Percentiles rank a stretch among this genome's conserved stretches.
phyloP scores from a whole-genome alignment of 2,797 vertebrate species.

The Carcharodon carcharias region DNA sequence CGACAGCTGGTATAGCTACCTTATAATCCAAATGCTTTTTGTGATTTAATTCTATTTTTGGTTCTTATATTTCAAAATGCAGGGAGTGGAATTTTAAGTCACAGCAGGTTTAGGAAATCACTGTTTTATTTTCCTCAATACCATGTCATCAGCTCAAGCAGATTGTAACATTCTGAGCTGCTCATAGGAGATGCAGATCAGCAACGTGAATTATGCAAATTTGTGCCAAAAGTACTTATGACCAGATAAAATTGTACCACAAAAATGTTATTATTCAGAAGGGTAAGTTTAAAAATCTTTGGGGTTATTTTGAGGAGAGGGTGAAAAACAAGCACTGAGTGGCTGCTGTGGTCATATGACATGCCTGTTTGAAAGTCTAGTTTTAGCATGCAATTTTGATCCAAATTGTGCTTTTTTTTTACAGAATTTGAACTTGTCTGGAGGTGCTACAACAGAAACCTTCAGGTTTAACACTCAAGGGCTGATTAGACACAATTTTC shows the following conservation, averaged over 20 bases:
- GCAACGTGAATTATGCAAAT: neutral
- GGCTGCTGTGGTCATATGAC: neutral
- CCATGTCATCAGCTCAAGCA: neutral
- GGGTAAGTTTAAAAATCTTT: neutral
- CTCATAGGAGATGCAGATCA: neutral
- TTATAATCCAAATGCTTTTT: conserved; percentile 62
- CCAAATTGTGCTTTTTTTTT: neutral
- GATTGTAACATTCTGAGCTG: neutral
- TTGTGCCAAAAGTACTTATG: neutral
- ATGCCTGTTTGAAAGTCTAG: neutral
- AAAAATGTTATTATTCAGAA: neutral
- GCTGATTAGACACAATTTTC: neutral
- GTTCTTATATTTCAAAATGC: conserved; percentile 53
- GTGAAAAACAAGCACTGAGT: neutral
- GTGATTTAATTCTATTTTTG: conserved; percentile 63
- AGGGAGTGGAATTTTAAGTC: conserved; percentile 35
- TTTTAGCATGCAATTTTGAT: neutral
- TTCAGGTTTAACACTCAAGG: neutral
- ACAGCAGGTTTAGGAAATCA: neutral
- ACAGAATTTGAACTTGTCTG: neutral
- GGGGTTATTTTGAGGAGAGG: neutral
- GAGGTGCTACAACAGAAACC: neutral
- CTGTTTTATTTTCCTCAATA: neutral
- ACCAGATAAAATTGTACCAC: neutral
- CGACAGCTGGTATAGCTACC: conserved; percentile 54